phyloP scores from a whole-genome alignment of 1,140 invertebrate species.

The Zaprionus davidi region DNA sequence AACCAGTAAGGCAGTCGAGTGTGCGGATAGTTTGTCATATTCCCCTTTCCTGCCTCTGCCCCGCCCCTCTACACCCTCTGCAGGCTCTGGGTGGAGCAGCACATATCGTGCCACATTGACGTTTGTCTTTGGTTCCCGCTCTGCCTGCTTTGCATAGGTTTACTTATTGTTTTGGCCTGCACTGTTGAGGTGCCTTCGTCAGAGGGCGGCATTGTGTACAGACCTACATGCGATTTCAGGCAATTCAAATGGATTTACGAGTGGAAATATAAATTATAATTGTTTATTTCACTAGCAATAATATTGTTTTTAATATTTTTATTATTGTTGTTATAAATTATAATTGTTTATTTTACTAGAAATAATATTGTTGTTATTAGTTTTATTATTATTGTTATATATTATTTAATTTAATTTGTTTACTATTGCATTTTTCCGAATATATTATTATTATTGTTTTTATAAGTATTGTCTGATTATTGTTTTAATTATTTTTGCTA shows the following conservation, averaged over 20 bases:
- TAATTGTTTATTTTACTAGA: background rate
- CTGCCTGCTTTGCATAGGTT: constrained; percentile 52
- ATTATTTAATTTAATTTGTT: background rate
- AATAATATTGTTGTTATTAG: background rate
- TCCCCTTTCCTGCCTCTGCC: constrained; percentile 10
- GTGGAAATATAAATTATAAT: background rate
- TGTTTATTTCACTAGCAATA: background rate
- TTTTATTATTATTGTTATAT: background rate
- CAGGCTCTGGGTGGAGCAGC: constrained; percentile 6
- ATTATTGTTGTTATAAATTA: background rate
- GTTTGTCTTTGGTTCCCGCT: constrained; percentile 58
- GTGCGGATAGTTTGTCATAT: constrained; percentile 67
- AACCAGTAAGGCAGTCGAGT: constrained; percentile 21
- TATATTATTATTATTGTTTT: too few species aligned
- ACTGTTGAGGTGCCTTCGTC: background rate
- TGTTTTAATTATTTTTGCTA: too few species aligned
- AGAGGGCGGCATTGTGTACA: too few species aligned
- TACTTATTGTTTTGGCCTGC: constrained; percentile 17
- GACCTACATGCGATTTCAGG: background rate
- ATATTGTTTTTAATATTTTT: background rate
- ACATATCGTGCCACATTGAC: constrained; percentile 74
- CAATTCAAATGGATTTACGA: background rate
- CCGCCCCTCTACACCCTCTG: background rate
- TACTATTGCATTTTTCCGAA: too few species aligned
- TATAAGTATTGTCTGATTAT: too few species aligned